Conservation (phyloP, 2,888 invertebrate genomes). For the Zele albiditarsus region DNA sequence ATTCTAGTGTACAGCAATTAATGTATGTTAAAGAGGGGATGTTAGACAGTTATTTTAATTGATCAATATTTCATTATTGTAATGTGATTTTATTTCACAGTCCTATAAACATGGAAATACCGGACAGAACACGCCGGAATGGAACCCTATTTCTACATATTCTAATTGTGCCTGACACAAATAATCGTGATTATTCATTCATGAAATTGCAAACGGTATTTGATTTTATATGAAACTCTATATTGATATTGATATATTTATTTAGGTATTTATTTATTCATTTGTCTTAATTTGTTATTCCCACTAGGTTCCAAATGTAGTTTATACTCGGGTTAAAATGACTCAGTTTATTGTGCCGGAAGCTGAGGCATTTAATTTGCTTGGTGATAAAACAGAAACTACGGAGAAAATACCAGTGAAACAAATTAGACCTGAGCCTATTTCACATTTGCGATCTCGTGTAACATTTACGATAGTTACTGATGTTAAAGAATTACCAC, state of each 20-base stretch:
- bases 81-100: conserved; percentile 72
- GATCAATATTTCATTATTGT: conserved; percentile 50
- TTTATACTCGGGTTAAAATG: conserved; percentile 79
- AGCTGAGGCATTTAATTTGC: conserved; percentile 83
- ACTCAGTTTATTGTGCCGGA: conserved; percentile 85
- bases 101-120: conserved; percentile 80
- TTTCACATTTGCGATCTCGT: conserved; percentile 83
- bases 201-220: conserved; percentile 75
- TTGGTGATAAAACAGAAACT: conserved; percentile 73
- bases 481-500: conserved; percentile 80
- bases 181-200: conserved; percentile 75
- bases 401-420: conserved; percentile 39
- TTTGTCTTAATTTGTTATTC: not conserved
- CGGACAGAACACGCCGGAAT: conserved; percentile 85
- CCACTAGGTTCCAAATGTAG: conserved; percentile 69
- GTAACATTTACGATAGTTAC: conserved; percentile 86
- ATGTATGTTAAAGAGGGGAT: conserved; percentile 70
- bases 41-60: conserved; percentile 35
- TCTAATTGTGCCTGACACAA: conserved; percentile 78
- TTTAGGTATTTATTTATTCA: not conserved
- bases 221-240: conserved; percentile 15
- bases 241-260: not conserved
- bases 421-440: conserved; percentile 73
- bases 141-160: conserved; percentile 89
- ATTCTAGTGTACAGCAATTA: conserved; percentile 77